Conservation (phyloP, 2,888 invertebrate genomes). For the Rosalia funebris region DNA sequence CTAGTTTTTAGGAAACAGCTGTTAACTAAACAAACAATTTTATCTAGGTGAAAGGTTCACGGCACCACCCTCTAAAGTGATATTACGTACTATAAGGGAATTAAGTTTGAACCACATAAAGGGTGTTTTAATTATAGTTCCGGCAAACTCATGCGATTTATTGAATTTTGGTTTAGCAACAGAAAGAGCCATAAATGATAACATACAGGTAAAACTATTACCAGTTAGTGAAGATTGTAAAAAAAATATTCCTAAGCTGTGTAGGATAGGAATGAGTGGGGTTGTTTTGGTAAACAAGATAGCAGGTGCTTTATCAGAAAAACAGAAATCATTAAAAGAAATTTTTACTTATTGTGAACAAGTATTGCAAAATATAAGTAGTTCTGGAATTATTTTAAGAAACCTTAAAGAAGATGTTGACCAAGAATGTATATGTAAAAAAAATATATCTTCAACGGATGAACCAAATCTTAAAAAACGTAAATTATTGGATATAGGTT, state of each 20-base stretch:
- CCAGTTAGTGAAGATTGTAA: constrained; percentile 79
- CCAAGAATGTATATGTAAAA: constrained; percentile 8
- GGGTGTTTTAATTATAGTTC: constrained; percentile 78
- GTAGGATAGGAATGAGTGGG: constrained; percentile 66
- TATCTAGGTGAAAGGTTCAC: constrained; percentile 54
- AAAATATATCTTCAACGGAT: neutral
- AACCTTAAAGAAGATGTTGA: constrained; percentile 67
- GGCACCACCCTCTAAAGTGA: constrained; percentile 54
- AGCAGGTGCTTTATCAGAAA: constrained; percentile 79
- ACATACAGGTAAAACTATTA: constrained; percentile 67
- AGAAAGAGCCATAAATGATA: constrained; percentile 74
- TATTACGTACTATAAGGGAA: constrained; percentile 58
- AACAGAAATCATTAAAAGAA: constrained; percentile 68
- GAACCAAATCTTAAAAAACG: neutral
- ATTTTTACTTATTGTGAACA: constrained; percentile 67
- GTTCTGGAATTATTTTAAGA: constrained; percentile 61
- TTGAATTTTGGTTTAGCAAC: constrained; percentile 85
- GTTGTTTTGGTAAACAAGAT: constrained; percentile 70
- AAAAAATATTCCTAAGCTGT: constrained; percentile 40
- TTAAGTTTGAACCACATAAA: constrained; percentile 60
- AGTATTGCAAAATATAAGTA: constrained; percentile 70
- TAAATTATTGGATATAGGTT: constrained; percentile 2
- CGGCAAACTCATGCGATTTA: constrained; percentile 82
- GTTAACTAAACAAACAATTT: constrained; percentile 17
- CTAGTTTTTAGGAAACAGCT: constrained; percentile 3